These are phyloP conservation scores for Drosophila parvula DNA, from an alignment of 1,140 invertebrate species.

Conservation along the genomic window DNA sequence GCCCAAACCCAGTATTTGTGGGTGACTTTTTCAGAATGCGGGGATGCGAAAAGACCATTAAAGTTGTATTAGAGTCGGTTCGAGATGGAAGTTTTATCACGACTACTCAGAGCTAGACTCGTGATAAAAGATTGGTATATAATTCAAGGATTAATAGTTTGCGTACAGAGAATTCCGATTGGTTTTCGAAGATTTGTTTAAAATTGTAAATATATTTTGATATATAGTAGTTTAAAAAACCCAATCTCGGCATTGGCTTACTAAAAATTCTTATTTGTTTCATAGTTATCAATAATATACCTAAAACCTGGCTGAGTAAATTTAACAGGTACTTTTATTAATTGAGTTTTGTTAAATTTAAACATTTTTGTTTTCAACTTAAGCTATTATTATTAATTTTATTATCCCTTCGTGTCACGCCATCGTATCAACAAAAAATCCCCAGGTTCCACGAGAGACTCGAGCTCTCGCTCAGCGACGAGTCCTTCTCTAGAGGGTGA, in stretches of 20 bases:
- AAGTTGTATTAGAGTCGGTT: conserved; percentile 65
- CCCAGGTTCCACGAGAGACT: not conserved
- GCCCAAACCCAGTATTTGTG: conserved; percentile 40
- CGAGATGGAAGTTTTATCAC: conserved; percentile 43
- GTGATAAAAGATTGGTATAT: not conserved
- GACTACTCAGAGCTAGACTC: not conserved
- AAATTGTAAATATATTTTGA: too few species aligned
- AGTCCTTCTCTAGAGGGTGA: conserved; percentile 30
- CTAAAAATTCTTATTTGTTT: too few species aligned
- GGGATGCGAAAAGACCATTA: conserved; percentile 59
- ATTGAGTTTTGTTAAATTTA: not conserved
- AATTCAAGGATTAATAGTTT: not conserved
- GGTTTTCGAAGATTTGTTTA: not conserved
- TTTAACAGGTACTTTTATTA: too few species aligned
- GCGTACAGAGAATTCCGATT: not conserved
- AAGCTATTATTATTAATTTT: not conserved
- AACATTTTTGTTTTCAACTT: not conserved
- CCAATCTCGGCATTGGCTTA: too few species aligned
- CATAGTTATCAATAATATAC: too few species aligned
- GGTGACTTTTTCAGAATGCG: conserved; percentile 32
- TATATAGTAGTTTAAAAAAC: too few species aligned
- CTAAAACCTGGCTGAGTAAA: too few species aligned
- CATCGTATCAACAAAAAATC: not conserved
- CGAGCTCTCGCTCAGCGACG: not conserved
- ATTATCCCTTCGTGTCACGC: conserved; percentile 6